Conservation (phyloP, 2,113 vertebrate genomes). For the Chaenogobius annularis region DNA sequence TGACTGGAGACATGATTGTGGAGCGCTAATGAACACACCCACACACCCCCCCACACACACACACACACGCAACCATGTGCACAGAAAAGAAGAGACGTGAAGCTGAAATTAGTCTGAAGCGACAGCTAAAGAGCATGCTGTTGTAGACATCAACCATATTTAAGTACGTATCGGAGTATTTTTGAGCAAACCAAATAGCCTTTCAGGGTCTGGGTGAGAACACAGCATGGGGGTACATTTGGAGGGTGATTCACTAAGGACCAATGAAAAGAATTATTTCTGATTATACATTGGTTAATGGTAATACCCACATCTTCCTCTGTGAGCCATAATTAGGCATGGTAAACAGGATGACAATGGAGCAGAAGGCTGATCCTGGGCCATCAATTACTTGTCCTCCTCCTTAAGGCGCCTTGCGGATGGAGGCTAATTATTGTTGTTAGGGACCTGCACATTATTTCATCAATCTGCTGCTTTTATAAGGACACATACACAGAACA, state of each 20-base stretch:
- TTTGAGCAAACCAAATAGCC: neutral
- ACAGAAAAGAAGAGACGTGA: slow-evolving; percentile 22
- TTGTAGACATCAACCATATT: slow-evolving; percentile 7
- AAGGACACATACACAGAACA: slow-evolving; percentile 33
- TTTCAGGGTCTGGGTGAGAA: neutral
- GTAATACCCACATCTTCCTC: slow-evolving; percentile 70
- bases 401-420: slow-evolving; percentile 59
- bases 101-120: slow-evolving; percentile 61
- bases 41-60: slow-evolving; percentile 2
- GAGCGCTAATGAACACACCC: slow-evolving; percentile 1
- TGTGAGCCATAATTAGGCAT: slow-evolving; percentile 68
- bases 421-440: slow-evolving; percentile 77
- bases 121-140: slow-evolving; percentile 66
- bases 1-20: slow-evolving; percentile 17
- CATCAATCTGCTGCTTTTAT: slow-evolving; percentile 62
- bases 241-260: slow-evolving; percentile 45
- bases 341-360: slow-evolving; percentile 72
- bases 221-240: slow-evolving; percentile 5
- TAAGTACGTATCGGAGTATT: slow-evolving; percentile 3
- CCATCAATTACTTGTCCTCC: slow-evolving; percentile 75
- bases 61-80: slow-evolving; percentile 16
- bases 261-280: slow-evolving; percentile 70
- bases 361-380: slow-evolving; percentile 69
- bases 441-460: slow-evolving; percentile 70
- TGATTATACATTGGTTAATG: slow-evolving; percentile 77